Evolutionary conservation across 1,140 invertebrate species (phyloP).

Genomic region (Heterodera schachtii): DNA sequence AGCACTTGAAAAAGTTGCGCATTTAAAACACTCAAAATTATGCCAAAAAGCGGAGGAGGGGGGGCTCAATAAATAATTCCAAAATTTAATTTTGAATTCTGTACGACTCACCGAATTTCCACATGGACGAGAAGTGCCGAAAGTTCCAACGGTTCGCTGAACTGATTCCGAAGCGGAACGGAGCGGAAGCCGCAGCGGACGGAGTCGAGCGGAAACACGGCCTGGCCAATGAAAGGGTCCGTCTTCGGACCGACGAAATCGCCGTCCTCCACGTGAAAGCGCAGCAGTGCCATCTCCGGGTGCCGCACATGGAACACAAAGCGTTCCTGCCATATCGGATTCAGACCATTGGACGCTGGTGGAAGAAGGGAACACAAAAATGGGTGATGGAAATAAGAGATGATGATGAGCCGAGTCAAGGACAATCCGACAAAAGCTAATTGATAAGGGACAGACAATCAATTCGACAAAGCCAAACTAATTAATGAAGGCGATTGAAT

Average conservation of each 20-base stretch:
- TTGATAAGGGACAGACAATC: no score
- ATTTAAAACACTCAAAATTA: background rate
- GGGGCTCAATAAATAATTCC: background rate
- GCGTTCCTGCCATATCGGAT: conserved; percentile 89
- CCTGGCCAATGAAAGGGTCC: conserved; percentile 94
- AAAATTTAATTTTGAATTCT: background rate
- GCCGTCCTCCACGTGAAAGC: conserved; percentile 92
- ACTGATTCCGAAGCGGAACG: conserved; percentile 85
- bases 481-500: no score
- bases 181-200: conserved; percentile 78
- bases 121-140: conserved; percentile 79
- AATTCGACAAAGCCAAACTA: no score
- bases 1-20: background rate
- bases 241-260: conserved; percentile 83
- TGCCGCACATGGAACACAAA: conserved; percentile 83
- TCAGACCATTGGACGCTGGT: conserved; percentile 90
- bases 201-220: conserved; percentile 80
- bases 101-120: conserved; percentile 48
- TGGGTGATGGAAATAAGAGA: no score
- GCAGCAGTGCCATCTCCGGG: conserved; percentile 83
- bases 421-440: no score
- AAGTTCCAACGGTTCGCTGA: conserved; percentile 88
- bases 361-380: conserved; percentile 46
- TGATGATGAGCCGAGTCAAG: no score
- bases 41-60: no score